These are phyloP conservation scores for Andrena haemorrhoa DNA, from an alignment of 2,888 invertebrate genomes.

Conservation along the genomic window DNA sequence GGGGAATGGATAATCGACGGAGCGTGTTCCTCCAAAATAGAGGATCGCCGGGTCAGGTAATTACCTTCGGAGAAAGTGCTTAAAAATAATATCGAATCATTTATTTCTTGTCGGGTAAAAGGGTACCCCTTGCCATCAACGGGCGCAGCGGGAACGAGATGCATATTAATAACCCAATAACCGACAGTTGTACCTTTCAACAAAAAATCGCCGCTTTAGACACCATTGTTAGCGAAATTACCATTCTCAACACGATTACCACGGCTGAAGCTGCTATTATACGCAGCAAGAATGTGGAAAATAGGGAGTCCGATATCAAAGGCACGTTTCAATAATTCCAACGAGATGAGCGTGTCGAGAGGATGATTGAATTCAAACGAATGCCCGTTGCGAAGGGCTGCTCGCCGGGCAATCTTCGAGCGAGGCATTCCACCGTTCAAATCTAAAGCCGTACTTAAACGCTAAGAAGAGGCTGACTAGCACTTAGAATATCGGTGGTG, in stretches of 20 bases:
- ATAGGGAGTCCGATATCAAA: too few species aligned
- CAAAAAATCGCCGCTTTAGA: too few species aligned
- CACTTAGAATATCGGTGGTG: background rate
- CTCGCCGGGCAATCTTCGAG: background rate
- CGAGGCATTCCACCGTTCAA: background rate
- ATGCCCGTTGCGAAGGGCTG: background rate
- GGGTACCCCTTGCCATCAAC: background rate
- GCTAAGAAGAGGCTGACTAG: background rate
- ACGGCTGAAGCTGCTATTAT: too few species aligned
- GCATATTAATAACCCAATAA: background rate
- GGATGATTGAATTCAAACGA: background rate
- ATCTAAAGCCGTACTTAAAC: slow-evolving; percentile 11
- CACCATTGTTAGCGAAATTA: too few species aligned
- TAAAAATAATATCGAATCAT: slow-evolving; percentile 6
- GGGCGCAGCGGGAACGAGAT: background rate
- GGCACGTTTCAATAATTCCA: too few species aligned
- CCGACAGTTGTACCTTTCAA: background rate
- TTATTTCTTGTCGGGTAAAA: background rate
- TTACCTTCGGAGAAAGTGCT: slow-evolving; percentile 28
- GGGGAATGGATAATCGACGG: slow-evolving; percentile 8
- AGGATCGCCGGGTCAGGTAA: slow-evolving; percentile 27
- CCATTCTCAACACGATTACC: too few species aligned
- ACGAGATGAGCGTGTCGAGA: too few species aligned
- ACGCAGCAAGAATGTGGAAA: too few species aligned
- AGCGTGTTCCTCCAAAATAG: background rate